phyloP scores from a whole-genome alignment of 2,888 invertebrate genomes.

The Neocrepidodera transversa region DNA sequence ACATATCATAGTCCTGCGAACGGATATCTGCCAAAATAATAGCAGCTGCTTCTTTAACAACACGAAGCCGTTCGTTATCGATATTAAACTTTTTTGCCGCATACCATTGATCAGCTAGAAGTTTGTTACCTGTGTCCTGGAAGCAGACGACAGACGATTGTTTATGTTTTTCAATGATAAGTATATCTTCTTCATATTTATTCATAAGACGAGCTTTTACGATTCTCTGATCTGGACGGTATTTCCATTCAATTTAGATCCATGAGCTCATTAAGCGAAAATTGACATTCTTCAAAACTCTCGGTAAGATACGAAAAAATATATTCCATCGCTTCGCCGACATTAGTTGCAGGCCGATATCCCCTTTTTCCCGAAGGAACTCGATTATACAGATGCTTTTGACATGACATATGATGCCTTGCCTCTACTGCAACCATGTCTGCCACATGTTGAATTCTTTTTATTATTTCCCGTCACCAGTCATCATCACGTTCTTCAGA shows the following conservation, averaged over 20 bases:
- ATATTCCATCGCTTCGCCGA: conserved; percentile 38
- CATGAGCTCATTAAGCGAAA: too few relatives aligned
- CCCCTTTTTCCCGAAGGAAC: conserved; percentile 8
- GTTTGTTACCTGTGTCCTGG: too few relatives aligned
- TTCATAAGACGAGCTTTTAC: too few relatives aligned
- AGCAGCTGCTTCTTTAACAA: conserved; percentile 39
- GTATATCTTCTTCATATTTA: too few relatives aligned
- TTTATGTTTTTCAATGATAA: too few relatives aligned
- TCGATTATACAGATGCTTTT: conserved; percentile 27
- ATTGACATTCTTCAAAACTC: too few relatives aligned
- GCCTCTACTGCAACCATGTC: conserved; percentile 4
- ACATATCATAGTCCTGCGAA: conserved; percentile 21
- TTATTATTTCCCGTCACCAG: conserved; percentile 26
- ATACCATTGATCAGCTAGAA: too few relatives aligned
- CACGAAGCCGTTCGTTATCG: conserved; percentile 37
- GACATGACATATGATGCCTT: conserved; percentile 22
- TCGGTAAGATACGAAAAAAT: background rate
- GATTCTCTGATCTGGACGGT: too few relatives aligned
- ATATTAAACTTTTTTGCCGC: too few relatives aligned
- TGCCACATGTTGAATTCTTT: background rate
- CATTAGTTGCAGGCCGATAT: conserved; percentile 18
- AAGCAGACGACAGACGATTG: too few relatives aligned
- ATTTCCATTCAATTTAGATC: too few relatives aligned
- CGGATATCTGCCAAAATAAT: conserved; percentile 38
- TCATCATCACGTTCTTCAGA: conserved; percentile 32